A percentile compares a stretch with the other conserved stretches of the same genome.
These are phyloP conservation scores for Oithona nana DNA, from an alignment of 2,888 invertebrate species.

Conservation along the genomic window DNA sequence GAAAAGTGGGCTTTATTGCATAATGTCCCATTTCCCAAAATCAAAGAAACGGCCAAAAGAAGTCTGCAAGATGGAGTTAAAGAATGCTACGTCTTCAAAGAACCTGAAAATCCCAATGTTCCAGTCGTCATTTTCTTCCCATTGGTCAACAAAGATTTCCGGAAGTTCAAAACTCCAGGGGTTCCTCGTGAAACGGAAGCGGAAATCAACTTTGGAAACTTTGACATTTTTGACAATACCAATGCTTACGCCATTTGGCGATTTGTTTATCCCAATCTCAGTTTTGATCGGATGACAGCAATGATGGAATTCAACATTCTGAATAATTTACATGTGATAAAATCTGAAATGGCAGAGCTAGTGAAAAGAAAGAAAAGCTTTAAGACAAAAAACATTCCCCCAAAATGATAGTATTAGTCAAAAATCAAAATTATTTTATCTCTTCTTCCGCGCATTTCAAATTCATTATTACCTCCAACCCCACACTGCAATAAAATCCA, in stretches of 20 bases:
- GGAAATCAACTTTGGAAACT: slow-evolving; percentile 29
- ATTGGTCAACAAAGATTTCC: slow-evolving; percentile 29
- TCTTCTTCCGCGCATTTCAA: no score
- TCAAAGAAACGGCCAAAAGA: slow-evolving; percentile 24
- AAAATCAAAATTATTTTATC: no score
- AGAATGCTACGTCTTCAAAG: slow-evolving; percentile 30
- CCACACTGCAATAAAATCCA: no score
- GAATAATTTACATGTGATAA: slow-evolving; percentile 27
- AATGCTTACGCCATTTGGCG: slow-evolving; percentile 31
- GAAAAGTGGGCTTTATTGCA: slow-evolving; percentile 31
- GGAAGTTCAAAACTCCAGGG: slow-evolving; percentile 28
- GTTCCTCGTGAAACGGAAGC: slow-evolving; percentile 23
- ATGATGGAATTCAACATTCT: slow-evolving; percentile 31
- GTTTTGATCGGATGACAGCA: slow-evolving; percentile 29
- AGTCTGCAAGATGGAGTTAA: slow-evolving; percentile 25
- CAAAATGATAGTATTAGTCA: no score
- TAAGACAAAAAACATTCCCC: no score
- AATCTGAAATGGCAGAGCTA: slow-evolving; percentile 24
- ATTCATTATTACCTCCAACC: no score
- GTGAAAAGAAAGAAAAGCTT: slow-evolving; percentile 22
- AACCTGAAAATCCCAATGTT: slow-evolving; percentile 27
- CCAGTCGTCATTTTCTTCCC: slow-evolving; percentile 31
- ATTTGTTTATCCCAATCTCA: slow-evolving; percentile 28
- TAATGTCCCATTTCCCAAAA: slow-evolving; percentile 30
- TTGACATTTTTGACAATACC: slow-evolving; percentile 30